Conservation (phyloP, 1,140 invertebrate genomes). For the Formica selysi region DNA sequence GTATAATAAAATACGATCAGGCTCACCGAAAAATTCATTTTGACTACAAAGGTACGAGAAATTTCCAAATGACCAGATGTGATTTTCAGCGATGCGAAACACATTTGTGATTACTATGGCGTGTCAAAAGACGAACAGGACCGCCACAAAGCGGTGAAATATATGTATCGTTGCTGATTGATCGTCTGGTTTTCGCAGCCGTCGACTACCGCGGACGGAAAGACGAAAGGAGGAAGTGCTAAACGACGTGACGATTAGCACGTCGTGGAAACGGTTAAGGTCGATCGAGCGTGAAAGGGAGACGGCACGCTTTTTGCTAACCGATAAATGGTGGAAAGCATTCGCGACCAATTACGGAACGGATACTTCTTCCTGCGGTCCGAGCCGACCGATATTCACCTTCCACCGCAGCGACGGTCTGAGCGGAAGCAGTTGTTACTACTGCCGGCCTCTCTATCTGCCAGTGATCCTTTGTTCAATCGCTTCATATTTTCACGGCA, state of each 20-base stretch:
- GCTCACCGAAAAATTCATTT: constrained; percentile 7
- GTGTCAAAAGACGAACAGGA: constrained; percentile 30
- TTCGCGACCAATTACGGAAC: constrained; percentile 61
- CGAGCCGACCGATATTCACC: constrained; percentile 14
- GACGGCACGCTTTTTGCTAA: constrained; percentile 50
- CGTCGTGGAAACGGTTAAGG: constrained; percentile 58
- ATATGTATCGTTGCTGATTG: constrained; percentile 54
- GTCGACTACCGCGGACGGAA: background rate
- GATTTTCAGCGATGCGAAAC: constrained; percentile 27
- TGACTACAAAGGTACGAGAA: background rate
- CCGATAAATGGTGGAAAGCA: constrained; percentile 60
- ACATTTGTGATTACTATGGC: constrained; percentile 6
- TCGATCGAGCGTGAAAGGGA: constrained; percentile 61
- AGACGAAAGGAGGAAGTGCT: background rate
- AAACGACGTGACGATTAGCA: constrained; percentile 59
- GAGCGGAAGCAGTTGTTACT: constrained; percentile 44
- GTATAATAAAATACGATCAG: background rate
- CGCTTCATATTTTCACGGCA: background rate
- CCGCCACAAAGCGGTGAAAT: constrained; percentile 43
- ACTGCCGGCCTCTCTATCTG: background rate
- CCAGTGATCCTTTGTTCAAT: background rate
- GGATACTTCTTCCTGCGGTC: constrained; percentile 56
- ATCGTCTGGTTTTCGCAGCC: constrained; percentile 40
- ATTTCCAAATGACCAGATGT: background rate
- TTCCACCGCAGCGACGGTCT: background rate